phyloP scores from a whole-genome alignment of 2,888 invertebrate genomes.

The Eurytoma californica region DNA sequence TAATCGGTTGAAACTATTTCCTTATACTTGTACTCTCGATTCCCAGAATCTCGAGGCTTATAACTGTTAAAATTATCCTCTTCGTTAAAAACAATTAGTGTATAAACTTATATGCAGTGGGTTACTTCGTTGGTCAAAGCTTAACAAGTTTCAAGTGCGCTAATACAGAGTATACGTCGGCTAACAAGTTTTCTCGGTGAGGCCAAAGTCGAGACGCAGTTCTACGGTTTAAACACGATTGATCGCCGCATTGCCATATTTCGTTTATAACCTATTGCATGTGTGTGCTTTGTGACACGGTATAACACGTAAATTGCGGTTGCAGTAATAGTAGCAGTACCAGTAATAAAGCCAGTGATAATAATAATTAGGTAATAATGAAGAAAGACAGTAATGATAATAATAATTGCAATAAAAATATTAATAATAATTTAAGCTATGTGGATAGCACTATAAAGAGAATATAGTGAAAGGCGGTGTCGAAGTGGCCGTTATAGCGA shows the following conservation, averaged over 20 bases:
- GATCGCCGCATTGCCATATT: slow-evolving; percentile 45
- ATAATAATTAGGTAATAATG: slow-evolving; percentile 51
- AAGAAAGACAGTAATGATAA: slow-evolving; percentile 47
- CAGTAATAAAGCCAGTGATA: slow-evolving; percentile 21
- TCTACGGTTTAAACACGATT: not conserved
- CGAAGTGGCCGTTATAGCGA: slow-evolving; percentile 3
- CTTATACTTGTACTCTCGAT: not conserved
- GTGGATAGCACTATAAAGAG: slow-evolving; percentile 38
- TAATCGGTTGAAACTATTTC: slow-evolving; percentile 23
- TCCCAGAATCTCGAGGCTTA: slow-evolving; percentile 14
- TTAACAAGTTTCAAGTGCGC: not conserved
- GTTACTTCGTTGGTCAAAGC: slow-evolving; percentile 42
- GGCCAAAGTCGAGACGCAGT: not conserved
- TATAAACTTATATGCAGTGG: slow-evolving; percentile 15
- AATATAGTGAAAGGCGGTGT: slow-evolving; percentile 7
- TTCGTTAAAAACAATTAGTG: slow-evolving; percentile 20
- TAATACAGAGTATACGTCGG: not conserved
- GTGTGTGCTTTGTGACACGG: slow-evolving; percentile 37
- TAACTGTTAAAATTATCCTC: slow-evolving; percentile 13
- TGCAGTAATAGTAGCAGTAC: slow-evolving; percentile 18
- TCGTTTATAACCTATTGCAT: slow-evolving; percentile 47
- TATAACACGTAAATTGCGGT: slow-evolving; percentile 45
- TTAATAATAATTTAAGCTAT: slow-evolving; percentile 50
- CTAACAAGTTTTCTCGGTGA: slow-evolving; percentile 10
- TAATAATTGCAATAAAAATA: slow-evolving; percentile 39